Conservation (phyloP, 2,797 vertebrate species). For the Onychomys arenicola region DNA sequence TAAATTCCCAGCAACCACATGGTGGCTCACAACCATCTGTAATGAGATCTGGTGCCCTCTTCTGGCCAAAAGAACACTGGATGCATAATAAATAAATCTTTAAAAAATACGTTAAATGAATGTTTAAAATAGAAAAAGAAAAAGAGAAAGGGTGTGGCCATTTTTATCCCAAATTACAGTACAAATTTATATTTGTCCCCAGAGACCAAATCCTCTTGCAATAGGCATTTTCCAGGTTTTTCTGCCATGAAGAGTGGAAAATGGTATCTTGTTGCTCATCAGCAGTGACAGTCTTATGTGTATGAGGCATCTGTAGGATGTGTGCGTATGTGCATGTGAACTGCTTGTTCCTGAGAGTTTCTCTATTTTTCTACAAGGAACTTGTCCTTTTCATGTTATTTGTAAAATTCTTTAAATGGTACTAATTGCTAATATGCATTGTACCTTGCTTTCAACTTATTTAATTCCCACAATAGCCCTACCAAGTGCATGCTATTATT, state of each 20-base stretch:
- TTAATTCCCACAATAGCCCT: conserved; percentile 37
- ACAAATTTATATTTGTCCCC: conserved; percentile 46
- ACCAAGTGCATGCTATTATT: background rate
- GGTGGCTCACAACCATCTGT: too few species aligned
- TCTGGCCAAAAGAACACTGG: too few species aligned
- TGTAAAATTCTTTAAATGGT: conserved; percentile 46
- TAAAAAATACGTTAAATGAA: too few species aligned
- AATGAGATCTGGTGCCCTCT: too few species aligned
- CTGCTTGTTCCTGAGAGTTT: conserved; percentile 37
- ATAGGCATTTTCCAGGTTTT: conserved; percentile 44
- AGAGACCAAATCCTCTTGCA: conserved; percentile 3
- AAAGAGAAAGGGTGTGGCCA: background rate
- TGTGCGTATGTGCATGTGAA: background rate
- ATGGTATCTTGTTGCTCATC: background rate
- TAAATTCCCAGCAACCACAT: too few species aligned
- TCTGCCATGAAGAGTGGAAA: conserved; percentile 33
- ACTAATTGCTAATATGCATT: conserved; percentile 24
- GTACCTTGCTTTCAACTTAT: conserved; percentile 26
- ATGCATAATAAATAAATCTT: too few species aligned
- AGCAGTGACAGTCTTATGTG: background rate
- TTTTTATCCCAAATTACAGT: conserved; percentile 36
- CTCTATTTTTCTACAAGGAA: conserved; percentile 11
- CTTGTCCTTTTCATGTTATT: conserved; percentile 18
- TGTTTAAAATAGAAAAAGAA: too few species aligned
- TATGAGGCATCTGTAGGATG: background rate